phyloP scores from a whole-genome alignment of 2,113 vertebrate species.

The Notechis scutatus region DNA sequence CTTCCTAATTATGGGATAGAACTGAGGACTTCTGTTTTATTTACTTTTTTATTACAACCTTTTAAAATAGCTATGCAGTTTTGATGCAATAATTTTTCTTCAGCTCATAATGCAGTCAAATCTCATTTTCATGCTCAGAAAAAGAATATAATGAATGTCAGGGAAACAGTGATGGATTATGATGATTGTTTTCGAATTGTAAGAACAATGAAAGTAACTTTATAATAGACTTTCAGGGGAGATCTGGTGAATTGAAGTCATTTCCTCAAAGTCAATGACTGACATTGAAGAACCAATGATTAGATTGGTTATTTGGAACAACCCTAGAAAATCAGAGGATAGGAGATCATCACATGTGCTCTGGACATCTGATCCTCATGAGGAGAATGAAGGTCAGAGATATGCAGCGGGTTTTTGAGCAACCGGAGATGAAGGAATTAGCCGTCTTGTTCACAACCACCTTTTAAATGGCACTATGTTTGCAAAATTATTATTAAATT shows the following conservation, averaged over 20 bases:
- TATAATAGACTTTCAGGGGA: neutral
- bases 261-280: neutral
- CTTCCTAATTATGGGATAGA: neutral
- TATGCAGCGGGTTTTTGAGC: neutral
- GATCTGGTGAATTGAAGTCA: neutral
- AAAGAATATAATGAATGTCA: neutral
- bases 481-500: too few relatives aligned
- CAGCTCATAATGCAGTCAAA: slow-evolving; percentile 1
- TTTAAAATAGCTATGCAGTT: slow-evolving; percentile 8
- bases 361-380: neutral
- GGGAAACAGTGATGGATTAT: neutral
- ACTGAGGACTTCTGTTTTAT: slow-evolving; percentile 7
- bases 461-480: neutral
- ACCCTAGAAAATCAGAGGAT: neutral
- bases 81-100: slow-evolving; percentile 7
- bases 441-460: neutral
- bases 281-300: neutral
- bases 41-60: slow-evolving; percentile 5
- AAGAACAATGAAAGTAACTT: neutral
- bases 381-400: too few relatives aligned
- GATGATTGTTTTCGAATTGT: neutral
- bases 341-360: neutral
- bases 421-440: neutral
- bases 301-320: neutral
- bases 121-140: neutral